phyloP scores from a whole-genome alignment of 2,888 invertebrate species.

The Meloe dianella region DNA sequence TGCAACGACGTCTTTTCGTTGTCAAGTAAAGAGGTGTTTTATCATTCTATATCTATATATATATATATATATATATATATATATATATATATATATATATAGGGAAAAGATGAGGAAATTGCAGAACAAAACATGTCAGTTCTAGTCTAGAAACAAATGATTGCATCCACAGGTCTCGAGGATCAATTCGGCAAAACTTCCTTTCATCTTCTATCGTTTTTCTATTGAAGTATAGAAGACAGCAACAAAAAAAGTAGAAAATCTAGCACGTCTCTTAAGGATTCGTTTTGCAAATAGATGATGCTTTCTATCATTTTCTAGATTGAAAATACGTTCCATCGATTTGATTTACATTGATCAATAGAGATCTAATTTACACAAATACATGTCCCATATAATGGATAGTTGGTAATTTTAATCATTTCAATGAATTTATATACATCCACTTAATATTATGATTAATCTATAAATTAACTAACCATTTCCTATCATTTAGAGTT shows the following conservation, averaged over 20 bases:
- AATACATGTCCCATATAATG: background rate
- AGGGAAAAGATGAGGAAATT: slow-evolving; percentile 40
- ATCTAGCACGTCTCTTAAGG: background rate
- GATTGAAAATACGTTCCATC: background rate
- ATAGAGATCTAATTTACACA: slow-evolving; percentile 2
- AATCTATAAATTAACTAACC: background rate
- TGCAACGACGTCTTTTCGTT: slow-evolving; percentile 31
- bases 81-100: background rate
- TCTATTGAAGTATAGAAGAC: background rate
- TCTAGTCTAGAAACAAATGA: slow-evolving; percentile 40
- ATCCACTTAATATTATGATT: background rate
- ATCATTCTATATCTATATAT: slow-evolving; percentile 24
- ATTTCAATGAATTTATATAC: background rate
- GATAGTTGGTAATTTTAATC: background rate
- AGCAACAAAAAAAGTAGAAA: background rate
- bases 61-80: slow-evolving; percentile 8
- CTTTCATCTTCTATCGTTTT: slow-evolving; percentile 19
- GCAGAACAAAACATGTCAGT: slow-evolving; percentile 49
- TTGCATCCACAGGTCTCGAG: slow-evolving; percentile 35
- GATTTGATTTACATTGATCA: background rate
- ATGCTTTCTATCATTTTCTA: slow-evolving; percentile 1
- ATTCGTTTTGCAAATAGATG: background rate
- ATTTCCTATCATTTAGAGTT: background rate
- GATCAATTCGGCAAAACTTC: slow-evolving; percentile 29
- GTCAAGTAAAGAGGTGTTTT: slow-evolving; percentile 27